These are phyloP conservation scores for Charaxes varanes DNA, from an alignment of 1,140 invertebrate species.

Conservation along the genomic window DNA sequence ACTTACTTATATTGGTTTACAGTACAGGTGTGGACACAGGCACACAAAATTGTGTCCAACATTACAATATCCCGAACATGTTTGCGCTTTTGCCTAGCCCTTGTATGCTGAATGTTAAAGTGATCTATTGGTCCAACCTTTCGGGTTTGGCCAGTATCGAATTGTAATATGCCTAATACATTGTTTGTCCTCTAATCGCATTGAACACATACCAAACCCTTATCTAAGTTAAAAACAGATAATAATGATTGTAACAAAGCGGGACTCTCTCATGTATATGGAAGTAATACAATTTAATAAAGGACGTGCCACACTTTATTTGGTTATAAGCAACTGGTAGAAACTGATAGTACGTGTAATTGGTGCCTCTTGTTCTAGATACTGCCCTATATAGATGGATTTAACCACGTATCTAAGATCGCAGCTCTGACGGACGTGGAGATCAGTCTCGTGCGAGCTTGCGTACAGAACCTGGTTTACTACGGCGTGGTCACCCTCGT, in stretches of 20 bases:
- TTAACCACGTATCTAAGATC: slow-evolving; percentile 89
- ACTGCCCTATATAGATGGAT: slow-evolving; percentile 90
- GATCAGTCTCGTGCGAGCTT: slow-evolving; percentile 92
- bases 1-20: no score
- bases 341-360: neutral
- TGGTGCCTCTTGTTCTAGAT: slow-evolving; percentile 49
- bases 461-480: slow-evolving; percentile 92
- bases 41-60: no score
- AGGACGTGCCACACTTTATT: no score
- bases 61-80: neutral
- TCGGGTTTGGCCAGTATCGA: neutral
- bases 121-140: neutral
- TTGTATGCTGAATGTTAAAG: neutral
- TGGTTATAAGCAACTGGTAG: no score
- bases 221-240: no score
- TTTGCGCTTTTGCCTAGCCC: neutral
- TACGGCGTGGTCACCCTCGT: slow-evolving; percentile 84
- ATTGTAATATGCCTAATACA: neutral
- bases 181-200: no score
- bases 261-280: no score
- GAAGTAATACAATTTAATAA: no score
- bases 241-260: no score
- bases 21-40: no score
- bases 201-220: no score
- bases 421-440: slow-evolving; percentile 91